phyloP scores from a whole-genome alignment of 2,888 invertebrate species.

The Trimorus sp. region DNA sequence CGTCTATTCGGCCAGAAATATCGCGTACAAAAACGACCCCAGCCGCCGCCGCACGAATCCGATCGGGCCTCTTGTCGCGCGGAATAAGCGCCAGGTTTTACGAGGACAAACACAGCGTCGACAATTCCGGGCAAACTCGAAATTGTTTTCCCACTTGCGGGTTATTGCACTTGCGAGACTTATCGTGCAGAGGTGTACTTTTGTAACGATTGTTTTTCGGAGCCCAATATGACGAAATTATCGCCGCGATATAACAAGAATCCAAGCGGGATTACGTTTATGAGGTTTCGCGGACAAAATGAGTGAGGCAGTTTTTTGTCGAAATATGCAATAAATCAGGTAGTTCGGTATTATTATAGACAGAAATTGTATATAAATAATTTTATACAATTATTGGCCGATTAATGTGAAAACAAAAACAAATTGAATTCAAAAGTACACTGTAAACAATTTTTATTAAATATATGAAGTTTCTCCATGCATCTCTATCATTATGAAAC shows the following conservation, averaged over 20 bases:
- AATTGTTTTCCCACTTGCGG: conserved; percentile 41
- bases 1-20: conserved; percentile 68
- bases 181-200: conserved; percentile 16
- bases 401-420: too few relatives aligned
- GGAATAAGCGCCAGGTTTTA: conserved; percentile 42
- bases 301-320: too few relatives aligned
- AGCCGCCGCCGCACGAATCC: conserved; percentile 37
- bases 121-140: conserved; percentile 42
- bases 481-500: too few relatives aligned
- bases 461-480: too few relatives aligned
- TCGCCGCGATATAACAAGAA: conserved; percentile 3
- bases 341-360: too few relatives aligned
- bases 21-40: conserved; percentile 56
- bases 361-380: too few relatives aligned
- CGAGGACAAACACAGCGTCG: conserved; percentile 28
- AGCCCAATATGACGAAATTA: conserved; percentile 21
- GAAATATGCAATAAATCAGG: too few relatives aligned
- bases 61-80: conserved; percentile 50
- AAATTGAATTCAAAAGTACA: too few relatives aligned
- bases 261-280: too few relatives aligned
- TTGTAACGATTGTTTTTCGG: conserved; percentile 28
- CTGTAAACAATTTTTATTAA: too few relatives aligned
- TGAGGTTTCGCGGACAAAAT: too few relatives aligned
- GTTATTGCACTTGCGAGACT: conserved; percentile 41
- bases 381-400: too few relatives aligned